phyloP scores from a whole-genome alignment of 2,888 invertebrate species.

The Apamea epomidion region DNA sequence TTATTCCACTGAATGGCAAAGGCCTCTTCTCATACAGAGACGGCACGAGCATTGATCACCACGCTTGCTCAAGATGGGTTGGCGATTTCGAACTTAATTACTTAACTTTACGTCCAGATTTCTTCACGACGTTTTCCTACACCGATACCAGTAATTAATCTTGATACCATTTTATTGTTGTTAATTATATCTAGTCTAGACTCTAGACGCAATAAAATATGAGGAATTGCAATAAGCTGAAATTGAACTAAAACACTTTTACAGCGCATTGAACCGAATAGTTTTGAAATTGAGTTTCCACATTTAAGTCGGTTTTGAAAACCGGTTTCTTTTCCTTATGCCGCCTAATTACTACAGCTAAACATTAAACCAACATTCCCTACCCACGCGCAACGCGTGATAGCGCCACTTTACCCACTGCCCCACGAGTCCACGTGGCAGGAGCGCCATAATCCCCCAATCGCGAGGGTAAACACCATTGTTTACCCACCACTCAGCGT shows the following conservation, averaged over 20 bases:
- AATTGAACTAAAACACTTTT: not conserved
- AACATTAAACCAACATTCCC: slow-evolving; percentile 22
- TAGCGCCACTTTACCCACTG: slow-evolving; percentile 40
- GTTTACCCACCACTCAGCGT: slow-evolving; percentile 67
- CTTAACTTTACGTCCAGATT: not conserved
- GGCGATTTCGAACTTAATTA: not conserved
- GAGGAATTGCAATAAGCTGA: not conserved
- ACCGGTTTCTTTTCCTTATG: not conserved
- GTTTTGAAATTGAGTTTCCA: not conserved
- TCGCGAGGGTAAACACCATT: slow-evolving; percentile 65
- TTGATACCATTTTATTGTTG: not conserved
- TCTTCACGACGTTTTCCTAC: not conserved
- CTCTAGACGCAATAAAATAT: not conserved
- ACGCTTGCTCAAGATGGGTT: not conserved
- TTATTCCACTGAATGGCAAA: not conserved
- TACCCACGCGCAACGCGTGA: slow-evolving; percentile 24
- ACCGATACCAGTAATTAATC: not conserved
- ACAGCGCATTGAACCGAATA: not conserved
- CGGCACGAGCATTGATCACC: not conserved
- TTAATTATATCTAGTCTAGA: not conserved
- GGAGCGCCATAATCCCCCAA: slow-evolving; percentile 66
- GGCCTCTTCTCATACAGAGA: not conserved
- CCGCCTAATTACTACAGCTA: slow-evolving; percentile 23
- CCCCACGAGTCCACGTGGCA: slow-evolving; percentile 44
- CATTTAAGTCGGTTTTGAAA: not conserved